Evolutionary conservation across 2,113 vertebrate species (phyloP), one percentile per base, ranked within the genome.

Genomic region (Rhea pennata): DNA sequence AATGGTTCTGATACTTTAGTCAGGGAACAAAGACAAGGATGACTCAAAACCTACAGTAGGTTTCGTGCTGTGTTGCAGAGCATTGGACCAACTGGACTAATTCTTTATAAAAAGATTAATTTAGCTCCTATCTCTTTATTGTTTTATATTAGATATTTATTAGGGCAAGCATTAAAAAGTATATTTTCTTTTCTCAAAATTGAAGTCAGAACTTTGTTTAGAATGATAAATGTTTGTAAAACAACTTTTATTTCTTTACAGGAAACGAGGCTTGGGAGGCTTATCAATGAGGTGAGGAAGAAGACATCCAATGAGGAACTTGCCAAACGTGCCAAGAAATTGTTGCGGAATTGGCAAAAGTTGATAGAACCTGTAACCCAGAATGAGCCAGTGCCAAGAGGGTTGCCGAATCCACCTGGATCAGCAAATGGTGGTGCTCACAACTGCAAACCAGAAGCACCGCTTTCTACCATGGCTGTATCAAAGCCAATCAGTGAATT

Each of bases 241-340:
- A 15, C 42, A 22, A 15, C 33, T 82, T 62, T 53, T 48, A 80
- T 92, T 89, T 85, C 74, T 75, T 94, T 94, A 6, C 61, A 99
- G 99, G 99, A 99, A 98, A 99, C 99, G 0, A 98, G 99, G 44
- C 98, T 99, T 10, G 99, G 99, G 72, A 99, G 99, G 97, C 98
- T 99, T 22, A 99, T 99, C 97, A 99, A 99, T 36, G 99, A 99
- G 58, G 98, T 99, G 88, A 98, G 99, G 64, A 99, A 99, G 97
- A 99, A 99, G 91, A 99, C 99, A 5, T 98, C 98, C 97, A 99
- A 99, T 5, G 98, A 99, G 91, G 99, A 99, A 79, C 98, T 99
- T 14, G 99, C 99, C 70, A 99, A 99, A 97, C 98, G 99, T 89
- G 99, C 99, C 92, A 99, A 99, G 97, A 99, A 99, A 91, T 98